Evolutionary conservation across 2,888 invertebrate genomes (phyloP), one percentile per base, ranked within the genome.

Genomic region (Agriopis aurantiaria): DNA sequence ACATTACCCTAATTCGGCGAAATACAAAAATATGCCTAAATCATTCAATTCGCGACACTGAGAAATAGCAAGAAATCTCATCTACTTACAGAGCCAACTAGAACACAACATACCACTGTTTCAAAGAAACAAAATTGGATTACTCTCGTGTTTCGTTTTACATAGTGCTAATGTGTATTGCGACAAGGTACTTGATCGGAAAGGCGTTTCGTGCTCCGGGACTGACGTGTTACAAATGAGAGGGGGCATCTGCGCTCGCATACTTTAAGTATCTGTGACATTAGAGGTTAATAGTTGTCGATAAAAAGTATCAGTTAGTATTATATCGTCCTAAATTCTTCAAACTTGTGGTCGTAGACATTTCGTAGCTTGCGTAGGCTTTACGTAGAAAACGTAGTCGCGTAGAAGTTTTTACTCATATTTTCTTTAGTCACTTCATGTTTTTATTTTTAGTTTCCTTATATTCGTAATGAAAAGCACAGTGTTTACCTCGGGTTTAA

Each of bases 201-300:
- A 33, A 67, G 53, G 58, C 51, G 51, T 56, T 56, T 10, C 56
- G 40, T 79, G 80, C 82, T 78, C 78, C 77, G 77, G 71, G 75
- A 65, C 77, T 82, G 86, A 85, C 85, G 79, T 67, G 80, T 81
- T 82, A 87, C 87, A 88, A 85, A 88, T 85, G 85, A 81, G 81
- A 70, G 70, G 52, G 68, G 78, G 78, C 80, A 78, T 80, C 76
- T 75, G 82, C 76, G 78, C 80, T 78, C 82, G 80, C 83, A 84
- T 86, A 82, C 79, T 78, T 75, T 83, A 81, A 82, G 81, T 80
- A 79, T 76, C 72, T 76, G 67, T 33, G 71, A 68, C 69, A 41
- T 43, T 78, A 74, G 78, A 56, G 80, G 45, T 65, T 80, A 68
- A 63, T 8, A 53, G 56, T 45, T 59, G 43, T 1, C 17, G n/a